A percentile compares a stretch with the other conserved stretches of the same genome.
Conservation (phyloP, 2,888 invertebrate genomes). For the Minunthozetes semirufus region DNA sequence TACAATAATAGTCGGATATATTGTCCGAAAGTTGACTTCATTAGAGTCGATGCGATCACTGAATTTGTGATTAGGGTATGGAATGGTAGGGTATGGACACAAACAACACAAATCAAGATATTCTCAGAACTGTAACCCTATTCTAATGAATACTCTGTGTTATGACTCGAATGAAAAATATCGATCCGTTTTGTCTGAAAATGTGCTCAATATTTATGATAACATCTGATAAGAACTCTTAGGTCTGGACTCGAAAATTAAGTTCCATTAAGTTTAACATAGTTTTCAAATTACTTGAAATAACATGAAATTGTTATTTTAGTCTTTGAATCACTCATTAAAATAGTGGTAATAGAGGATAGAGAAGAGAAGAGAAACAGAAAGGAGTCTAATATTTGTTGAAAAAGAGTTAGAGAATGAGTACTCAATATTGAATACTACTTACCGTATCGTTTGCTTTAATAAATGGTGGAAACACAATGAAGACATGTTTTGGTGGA, state of each 20-base stretch:
- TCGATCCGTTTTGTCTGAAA: too few relatives aligned
- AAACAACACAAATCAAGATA: background rate
- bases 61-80: background rate
- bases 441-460: conserved; percentile 36
- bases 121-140: background rate
- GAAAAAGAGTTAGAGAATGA: background rate
- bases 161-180: background rate
- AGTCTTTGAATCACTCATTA: background rate
- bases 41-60: background rate
- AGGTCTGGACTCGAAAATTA: too few relatives aligned
- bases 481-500: conserved; percentile 31
- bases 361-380: too few relatives aligned
- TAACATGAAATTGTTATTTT: too few relatives aligned
- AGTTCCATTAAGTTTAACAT: too few relatives aligned
- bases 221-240: too few relatives aligned
- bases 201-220: too few relatives aligned
- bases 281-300: too few relatives aligned
- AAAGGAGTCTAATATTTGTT: background rate
- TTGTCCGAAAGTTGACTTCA: conserved; percentile 13
- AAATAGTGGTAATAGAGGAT: background rate
- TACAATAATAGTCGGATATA: background rate
- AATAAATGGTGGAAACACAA: conserved; percentile 36
- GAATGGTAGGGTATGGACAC: too few relatives aligned
- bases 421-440: background rate
- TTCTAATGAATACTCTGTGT: background rate